phyloP scores from a whole-genome alignment of 1,140 invertebrate species.

The Trachymyrmex septentrionalis region DNA sequence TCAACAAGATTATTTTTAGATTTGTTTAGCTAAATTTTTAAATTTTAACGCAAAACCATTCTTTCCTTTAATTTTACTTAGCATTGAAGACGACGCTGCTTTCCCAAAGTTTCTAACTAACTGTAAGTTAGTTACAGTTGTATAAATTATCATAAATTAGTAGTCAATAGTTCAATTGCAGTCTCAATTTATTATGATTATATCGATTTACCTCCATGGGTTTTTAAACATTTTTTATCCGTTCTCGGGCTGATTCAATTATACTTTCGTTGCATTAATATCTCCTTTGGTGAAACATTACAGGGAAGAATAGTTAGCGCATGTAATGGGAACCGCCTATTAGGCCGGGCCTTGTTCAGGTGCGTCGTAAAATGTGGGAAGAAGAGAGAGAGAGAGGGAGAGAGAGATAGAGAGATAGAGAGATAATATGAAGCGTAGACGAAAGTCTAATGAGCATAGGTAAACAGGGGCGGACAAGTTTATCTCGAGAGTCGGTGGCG shows the following conservation, averaged over 20 bases:
- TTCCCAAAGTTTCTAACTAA: no score
- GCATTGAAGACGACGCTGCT: no score
- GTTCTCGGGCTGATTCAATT: slow-evolving; percentile 9
- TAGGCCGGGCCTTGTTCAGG: slow-evolving; percentile 26
- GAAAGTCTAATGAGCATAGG: slow-evolving; percentile 56
- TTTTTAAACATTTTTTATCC: neutral
- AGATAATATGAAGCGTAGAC: slow-evolving; percentile 60
- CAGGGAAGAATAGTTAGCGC: slow-evolving; percentile 33
- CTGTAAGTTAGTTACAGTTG: neutral
- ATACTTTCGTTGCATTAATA: slow-evolving; percentile 14
- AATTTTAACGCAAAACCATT: no score
- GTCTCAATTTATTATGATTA: neutral
- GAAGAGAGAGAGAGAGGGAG: slow-evolving; percentile 31
- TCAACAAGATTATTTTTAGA: no score
- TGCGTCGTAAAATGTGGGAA: neutral
- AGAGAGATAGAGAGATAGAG: no score
- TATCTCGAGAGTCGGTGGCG: slow-evolving; percentile 41
- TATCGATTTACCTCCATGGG: neutral
- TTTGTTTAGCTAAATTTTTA: no score
- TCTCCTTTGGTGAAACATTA: neutral
- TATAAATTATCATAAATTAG: neutral
- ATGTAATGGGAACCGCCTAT: slow-evolving; percentile 30
- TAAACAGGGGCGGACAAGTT: slow-evolving; percentile 39
- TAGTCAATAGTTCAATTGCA: neutral
- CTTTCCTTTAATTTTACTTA: neutral